Conservation (phyloP, 2,797 vertebrate genomes). For the Smutsia temminckii region DNA sequence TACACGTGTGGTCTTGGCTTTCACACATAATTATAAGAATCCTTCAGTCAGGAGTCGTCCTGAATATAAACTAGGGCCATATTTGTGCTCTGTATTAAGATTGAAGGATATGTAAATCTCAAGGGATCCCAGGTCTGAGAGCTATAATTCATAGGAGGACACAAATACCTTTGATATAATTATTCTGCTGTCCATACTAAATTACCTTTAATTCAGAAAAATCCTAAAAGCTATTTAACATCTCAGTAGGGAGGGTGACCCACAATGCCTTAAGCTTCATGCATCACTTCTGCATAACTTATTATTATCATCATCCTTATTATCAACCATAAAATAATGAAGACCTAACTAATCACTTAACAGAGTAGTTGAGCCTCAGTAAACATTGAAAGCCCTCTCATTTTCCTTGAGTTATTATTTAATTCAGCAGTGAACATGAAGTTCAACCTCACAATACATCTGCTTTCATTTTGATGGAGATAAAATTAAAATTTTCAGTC, state of each 20-base stretch:
- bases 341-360: conserved; percentile 58
- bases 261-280: not conserved
- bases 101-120: conserved; percentile 36
- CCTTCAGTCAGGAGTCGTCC: conserved; percentile 58
- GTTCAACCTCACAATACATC: not conserved
- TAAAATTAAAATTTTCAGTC: not conserved
- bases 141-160: conserved; percentile 45
- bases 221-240: conserved; percentile 33
- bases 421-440: not conserved
- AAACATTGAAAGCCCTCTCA: not conserved
- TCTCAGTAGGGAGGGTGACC: not conserved
- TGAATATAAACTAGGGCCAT: conserved; percentile 65
- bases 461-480: not conserved
- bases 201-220: conserved; percentile 48
- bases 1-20: conserved; percentile 57
- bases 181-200: conserved; percentile 40
- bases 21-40: conserved; percentile 62
- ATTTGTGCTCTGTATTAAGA: conserved; percentile 64
- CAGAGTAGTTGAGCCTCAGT: not conserved
- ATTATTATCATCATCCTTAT: conserved; percentile 43
- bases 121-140: conserved; percentile 35
- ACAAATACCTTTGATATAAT: conserved; percentile 43
- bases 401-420: conserved; percentile 32
- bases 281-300: not conserved
- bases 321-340: conserved; percentile 45